Evolutionary conservation across 2,888 invertebrate species (phyloP).

Genomic region (Criorhina ranunculi): DNA sequence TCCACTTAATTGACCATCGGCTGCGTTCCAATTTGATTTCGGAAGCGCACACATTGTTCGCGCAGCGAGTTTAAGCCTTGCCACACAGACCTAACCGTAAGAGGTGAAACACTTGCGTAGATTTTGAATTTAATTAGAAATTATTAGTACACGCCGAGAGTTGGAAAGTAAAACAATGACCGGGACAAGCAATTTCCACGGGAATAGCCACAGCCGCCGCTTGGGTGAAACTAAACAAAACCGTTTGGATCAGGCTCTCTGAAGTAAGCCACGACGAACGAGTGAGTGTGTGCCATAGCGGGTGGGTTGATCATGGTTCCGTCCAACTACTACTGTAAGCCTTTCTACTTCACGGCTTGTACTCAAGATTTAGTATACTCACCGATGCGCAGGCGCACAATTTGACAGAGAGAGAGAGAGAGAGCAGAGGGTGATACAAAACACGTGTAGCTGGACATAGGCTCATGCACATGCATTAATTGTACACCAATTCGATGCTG

Average conservation of each 20-base stretch:
- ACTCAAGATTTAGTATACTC: slow-evolving; percentile 56
- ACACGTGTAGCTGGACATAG: slow-evolving; percentile 73
- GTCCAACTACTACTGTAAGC: slow-evolving; percentile 59
- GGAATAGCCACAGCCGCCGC: slow-evolving; percentile 55
- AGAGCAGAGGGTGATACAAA: slow-evolving; percentile 41
- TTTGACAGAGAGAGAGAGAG: not conserved
- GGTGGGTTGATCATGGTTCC: slow-evolving; percentile 62
- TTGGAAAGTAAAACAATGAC: slow-evolving; percentile 76
- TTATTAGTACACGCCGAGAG: slow-evolving; percentile 71
- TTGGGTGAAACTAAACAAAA: slow-evolving; percentile 43
- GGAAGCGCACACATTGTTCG: slow-evolving; percentile 17
- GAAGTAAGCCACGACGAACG: slow-evolving; percentile 58
- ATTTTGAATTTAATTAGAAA: slow-evolving; percentile 76
- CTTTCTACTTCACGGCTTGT: slow-evolving; percentile 67
- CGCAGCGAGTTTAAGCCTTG: not conserved
- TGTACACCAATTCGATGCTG: slow-evolving; percentile 60
- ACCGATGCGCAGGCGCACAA: slow-evolving; percentile 51
- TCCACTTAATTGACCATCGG: slow-evolving; percentile 52
- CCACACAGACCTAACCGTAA: not conserved
- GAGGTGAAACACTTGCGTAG: slow-evolving; percentile 64
- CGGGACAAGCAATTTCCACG: slow-evolving; percentile 58
- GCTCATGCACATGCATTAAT: slow-evolving; percentile 68
- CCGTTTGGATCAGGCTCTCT: slow-evolving; percentile 19
- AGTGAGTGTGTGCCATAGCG: slow-evolving; percentile 40
- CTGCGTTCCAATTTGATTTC: slow-evolving; percentile 61